Percentiles rank a stretch among this genome's conserved stretches.
Evolutionary conservation across 2,113 vertebrate species (phyloP).

Genomic region (Cyanoramphus novaezelandiae): DNA sequence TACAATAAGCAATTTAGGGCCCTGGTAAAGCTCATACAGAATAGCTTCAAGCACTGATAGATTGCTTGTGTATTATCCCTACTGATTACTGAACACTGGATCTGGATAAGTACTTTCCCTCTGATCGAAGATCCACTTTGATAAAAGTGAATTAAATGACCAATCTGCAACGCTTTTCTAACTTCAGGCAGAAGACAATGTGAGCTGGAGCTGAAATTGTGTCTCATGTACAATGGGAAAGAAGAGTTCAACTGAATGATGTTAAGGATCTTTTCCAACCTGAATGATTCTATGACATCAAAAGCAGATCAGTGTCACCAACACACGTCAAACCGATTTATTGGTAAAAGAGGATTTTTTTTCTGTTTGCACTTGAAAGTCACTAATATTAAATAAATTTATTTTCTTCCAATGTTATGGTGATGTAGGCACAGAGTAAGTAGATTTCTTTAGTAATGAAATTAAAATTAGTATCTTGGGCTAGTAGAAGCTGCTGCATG

Average conservation of each 20-base stretch:
- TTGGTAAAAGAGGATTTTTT: neutral
- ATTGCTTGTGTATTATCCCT: conserved; percentile 32
- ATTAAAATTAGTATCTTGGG: neutral
- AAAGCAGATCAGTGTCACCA: neutral
- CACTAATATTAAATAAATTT: neutral
- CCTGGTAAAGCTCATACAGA: neutral
- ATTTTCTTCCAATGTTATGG: neutral
- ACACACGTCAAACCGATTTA: neutral
- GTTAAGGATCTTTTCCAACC: neutral
- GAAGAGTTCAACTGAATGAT: neutral
- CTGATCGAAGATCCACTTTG: conserved; percentile 47
- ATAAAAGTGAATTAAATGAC: conserved; percentile 40
- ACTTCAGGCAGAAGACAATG: neutral
- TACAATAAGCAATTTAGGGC: conserved; percentile 1
- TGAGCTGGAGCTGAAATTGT: neutral
- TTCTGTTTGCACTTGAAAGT: neutral
- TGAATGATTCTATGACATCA: neutral
- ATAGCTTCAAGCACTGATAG: conserved; percentile 3
- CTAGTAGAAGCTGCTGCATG: neutral
- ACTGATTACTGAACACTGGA: conserved; percentile 43
- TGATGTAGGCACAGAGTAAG: neutral
- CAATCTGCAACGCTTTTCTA: neutral
- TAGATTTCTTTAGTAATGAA: neutral
- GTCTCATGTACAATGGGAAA: neutral
- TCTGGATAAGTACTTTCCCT: conserved; percentile 16